A percentile compares a stretch with the other conserved stretches of the same genome.
phyloP scores from a whole-genome alignment of 1,140 invertebrate species.

The Thaumatotibia leucotreta region DNA sequence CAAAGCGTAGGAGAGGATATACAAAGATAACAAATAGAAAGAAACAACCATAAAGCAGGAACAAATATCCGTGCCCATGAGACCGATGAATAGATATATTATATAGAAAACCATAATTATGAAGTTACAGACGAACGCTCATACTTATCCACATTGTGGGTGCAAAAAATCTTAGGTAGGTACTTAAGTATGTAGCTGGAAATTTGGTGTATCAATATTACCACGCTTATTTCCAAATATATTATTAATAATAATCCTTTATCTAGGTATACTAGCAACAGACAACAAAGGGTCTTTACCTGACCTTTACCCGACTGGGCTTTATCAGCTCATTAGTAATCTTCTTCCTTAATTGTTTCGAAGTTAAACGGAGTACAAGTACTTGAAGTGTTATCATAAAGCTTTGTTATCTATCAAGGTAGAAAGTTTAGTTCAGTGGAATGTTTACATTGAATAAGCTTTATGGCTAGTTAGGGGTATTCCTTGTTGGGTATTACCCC shows the following conservation, averaged over 20 bases:
- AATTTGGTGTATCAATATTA: neutral
- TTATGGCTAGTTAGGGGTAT: neutral
- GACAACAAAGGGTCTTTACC: neutral
- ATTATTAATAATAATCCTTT: conserved; percentile 8
- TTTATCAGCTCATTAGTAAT: conserved; percentile 9
- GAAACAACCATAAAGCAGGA: no score
- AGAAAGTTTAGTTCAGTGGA: neutral
- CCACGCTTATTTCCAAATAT: neutral
- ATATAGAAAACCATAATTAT: no score
- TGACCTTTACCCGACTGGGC: neutral
- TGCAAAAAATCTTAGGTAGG: no score
- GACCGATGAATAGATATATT: no score
- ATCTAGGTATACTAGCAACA: neutral
- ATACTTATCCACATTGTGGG: no score
- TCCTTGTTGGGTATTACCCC: neutral
- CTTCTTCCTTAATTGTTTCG: neutral
- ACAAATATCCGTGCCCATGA: no score
- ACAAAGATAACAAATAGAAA: neutral
- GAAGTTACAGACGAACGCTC: no score
- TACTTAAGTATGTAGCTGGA: no score
- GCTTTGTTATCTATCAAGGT: neutral
- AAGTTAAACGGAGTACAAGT: neutral
- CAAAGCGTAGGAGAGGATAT: no score
- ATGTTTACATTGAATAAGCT: neutral
- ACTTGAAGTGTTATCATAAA: neutral